Conservation (phyloP, 2,888 invertebrate species). For the Crematogaster levior region DNA sequence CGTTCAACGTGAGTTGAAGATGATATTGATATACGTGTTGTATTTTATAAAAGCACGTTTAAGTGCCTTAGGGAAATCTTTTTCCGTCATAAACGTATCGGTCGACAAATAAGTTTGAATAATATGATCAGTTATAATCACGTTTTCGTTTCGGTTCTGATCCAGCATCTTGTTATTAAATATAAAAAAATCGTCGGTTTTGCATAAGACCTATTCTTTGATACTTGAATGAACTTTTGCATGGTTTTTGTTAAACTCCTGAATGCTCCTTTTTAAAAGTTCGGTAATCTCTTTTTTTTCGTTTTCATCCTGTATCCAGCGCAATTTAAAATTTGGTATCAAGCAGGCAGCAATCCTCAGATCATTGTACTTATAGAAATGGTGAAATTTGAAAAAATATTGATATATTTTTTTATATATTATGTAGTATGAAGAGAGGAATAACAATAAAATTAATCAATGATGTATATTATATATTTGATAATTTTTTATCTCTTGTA, state of each 20-base stretch:
- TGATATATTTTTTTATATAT: constrained; percentile 15
- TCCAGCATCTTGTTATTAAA: background rate
- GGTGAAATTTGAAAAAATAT: constrained; percentile 4
- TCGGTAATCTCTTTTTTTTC: background rate
- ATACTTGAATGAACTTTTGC: background rate
- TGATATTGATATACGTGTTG: background rate
- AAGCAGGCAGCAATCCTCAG: constrained; percentile 15
- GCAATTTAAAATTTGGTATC: background rate
- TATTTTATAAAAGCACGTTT: constrained; percentile 14
- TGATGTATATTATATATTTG: background rate
- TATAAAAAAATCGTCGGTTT: constrained; percentile 10
- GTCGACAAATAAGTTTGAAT: background rate
- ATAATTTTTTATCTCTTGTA: background rate
- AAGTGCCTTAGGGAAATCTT: constrained; percentile 1
- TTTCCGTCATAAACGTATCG: background rate
- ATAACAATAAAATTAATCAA: constrained; percentile 15
- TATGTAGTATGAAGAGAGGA: background rate
- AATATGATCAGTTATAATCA: constrained; percentile 6
- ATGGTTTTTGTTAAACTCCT: background rate
- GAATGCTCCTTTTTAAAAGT: background rate
- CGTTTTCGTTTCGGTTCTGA: background rate
- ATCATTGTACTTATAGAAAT: background rate
- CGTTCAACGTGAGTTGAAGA: constrained; percentile 9
- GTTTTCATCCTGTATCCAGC: background rate
- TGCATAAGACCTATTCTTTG: background rate